A percentile compares a stretch with the other conserved stretches of the same genome.
Evolutionary conservation across 2,113 vertebrate genomes (phyloP).

Genomic region (Benitochromis conjunctus): DNA sequence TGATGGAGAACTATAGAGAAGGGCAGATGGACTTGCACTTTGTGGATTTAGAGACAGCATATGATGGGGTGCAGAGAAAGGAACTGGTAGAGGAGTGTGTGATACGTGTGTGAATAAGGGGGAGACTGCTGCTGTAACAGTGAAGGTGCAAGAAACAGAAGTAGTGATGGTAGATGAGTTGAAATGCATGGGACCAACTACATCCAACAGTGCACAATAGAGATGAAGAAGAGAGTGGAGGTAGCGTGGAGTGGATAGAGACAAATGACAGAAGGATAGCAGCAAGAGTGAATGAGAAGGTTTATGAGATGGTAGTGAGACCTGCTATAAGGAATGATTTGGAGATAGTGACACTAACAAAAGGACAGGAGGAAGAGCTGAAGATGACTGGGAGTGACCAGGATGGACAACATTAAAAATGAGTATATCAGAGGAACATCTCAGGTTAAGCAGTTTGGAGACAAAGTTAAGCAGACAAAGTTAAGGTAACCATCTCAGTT

Average conservation of each 20-base stretch:
- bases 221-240: not conserved
- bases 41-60: not conserved
- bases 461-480: not conserved
- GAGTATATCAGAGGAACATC: no score
- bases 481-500: no score
- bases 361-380: no score
- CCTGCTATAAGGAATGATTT: no score
- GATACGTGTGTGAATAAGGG: not conserved
- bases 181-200: not conserved
- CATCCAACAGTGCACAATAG: not conserved
- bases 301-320: no score
- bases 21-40: not conserved
- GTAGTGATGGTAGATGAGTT: not conserved
- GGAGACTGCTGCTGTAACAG: not conserved
- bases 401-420: no score
- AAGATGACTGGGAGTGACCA: no score
- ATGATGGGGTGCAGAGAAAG: rapidly evolving
- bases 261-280: not conserved
- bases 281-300: no score
- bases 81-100: not conserved
- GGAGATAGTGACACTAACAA: no score
- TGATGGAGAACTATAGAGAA: not conserved
- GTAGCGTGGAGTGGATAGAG: not conserved
- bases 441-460: not conserved
- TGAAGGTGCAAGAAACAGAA: not conserved